These are phyloP conservation scores for Zalophus californianus DNA, from an alignment of 2,797 vertebrate genomes.

Conservation along the genomic window DNA sequence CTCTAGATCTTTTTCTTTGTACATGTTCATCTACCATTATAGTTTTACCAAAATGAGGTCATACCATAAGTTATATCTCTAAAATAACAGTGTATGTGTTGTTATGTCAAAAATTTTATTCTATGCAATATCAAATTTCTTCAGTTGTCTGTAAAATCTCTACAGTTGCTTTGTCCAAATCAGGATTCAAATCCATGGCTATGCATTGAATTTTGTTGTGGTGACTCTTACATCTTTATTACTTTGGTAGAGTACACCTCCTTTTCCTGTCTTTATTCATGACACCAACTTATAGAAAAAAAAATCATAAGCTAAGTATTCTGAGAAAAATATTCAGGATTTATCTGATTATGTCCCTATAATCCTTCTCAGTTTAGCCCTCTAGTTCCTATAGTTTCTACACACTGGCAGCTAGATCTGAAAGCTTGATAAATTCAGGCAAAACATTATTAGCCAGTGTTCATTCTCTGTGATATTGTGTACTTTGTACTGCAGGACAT, in stretches of 20 bases:
- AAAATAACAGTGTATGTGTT: background rate
- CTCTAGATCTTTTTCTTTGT: background rate
- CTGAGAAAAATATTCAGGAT: background rate
- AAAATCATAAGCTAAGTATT: background rate
- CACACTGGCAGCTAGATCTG: background rate
- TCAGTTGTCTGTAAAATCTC: background rate
- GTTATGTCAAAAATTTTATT: background rate
- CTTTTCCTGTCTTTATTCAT: background rate
- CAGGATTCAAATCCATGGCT: background rate
- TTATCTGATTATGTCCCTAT: background rate
- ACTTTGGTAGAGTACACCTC: background rate
- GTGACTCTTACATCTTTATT: background rate
- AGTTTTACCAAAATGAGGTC: background rate
- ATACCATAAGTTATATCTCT: background rate
- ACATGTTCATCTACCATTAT: background rate
- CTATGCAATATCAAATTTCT: background rate
- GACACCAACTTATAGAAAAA: background rate
- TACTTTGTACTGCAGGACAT: rapidly evolving
- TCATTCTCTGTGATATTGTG: background rate
- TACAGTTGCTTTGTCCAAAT: background rate
- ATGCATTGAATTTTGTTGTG: background rate
- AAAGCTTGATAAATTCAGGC: background rate
- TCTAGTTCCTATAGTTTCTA: background rate
- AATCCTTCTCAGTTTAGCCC: background rate
- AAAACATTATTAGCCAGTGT: background rate